Conservation (phyloP, 2,888 invertebrate species). For the Biston betularia region DNA sequence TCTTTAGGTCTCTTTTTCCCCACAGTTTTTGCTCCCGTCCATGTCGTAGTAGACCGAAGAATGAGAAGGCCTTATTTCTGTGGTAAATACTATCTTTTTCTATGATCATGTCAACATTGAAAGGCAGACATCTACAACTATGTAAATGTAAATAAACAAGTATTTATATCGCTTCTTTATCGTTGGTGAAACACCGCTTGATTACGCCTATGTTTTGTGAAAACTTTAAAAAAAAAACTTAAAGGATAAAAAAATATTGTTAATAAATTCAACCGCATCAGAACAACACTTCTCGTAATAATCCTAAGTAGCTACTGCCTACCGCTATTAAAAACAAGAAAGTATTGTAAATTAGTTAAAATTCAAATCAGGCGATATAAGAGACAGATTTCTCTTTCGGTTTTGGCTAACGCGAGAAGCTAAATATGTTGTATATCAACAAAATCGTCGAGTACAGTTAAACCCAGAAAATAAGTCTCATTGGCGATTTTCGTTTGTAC, state of each 20-base stretch:
- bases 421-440: too few species aligned
- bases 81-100: constrained; percentile 36
- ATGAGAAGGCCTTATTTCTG: constrained; percentile 34
- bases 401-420: neutral
- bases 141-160: constrained; percentile 16
- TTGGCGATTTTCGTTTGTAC: too few species aligned
- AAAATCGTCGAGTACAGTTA: too few species aligned
- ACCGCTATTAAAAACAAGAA: too few species aligned
- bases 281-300: neutral
- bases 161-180: constrained; percentile 15
- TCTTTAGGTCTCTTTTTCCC: constrained; percentile 36
- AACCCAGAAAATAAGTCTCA: too few species aligned
- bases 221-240: neutral
- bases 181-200: constrained; percentile 29
- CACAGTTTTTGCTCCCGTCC: constrained; percentile 39
- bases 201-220: constrained; percentile 1
- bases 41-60: constrained; percentile 39
- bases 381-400: neutral
- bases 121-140: constrained; percentile 12
- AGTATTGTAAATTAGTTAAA: too few species aligned
- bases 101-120: constrained; percentile 22
- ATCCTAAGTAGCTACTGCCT: too few species aligned
- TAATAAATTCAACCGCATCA: neutral
- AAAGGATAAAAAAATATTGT: too few species aligned
- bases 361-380: too few species aligned